Conservation (phyloP, 2,797 vertebrate species). For the Carduelis carduelis region DNA sequence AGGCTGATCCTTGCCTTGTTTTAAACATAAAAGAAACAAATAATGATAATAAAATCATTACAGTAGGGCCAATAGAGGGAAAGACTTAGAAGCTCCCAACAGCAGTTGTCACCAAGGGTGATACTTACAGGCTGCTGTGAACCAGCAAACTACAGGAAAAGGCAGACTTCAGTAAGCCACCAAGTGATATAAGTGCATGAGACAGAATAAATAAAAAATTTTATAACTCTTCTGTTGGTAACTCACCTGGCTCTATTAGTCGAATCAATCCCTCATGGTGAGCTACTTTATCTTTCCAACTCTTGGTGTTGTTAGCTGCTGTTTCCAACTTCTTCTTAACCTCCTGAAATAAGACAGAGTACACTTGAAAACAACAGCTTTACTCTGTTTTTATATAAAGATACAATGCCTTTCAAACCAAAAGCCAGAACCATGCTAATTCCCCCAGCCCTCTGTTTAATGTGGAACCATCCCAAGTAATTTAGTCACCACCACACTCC, state of each 20-base stretch:
- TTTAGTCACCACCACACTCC: fast-evolving
- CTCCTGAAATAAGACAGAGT: conserved; percentile 76
- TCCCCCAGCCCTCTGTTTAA: background rate
- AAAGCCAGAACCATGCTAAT: background rate
- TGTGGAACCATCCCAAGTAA: background rate
- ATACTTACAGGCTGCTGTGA: background rate
- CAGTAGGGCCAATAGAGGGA: background rate
- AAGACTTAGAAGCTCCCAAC: background rate
- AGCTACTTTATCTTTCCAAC: conserved; percentile 96
- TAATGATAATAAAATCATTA: background rate
- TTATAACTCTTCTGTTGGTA: background rate
- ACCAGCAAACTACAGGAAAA: background rate
- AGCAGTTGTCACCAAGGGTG: background rate
- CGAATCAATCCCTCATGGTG: conserved; percentile 92
- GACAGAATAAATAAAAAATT: background rate
- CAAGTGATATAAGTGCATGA: background rate
- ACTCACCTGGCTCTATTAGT: conserved; percentile 91
- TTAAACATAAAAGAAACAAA: background rate
- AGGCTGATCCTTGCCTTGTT: background rate
- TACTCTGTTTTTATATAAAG: background rate
- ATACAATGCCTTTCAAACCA: background rate
- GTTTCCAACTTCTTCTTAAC: conserved; percentile 91
- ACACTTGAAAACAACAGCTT: background rate
- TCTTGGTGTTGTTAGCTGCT: conserved; percentile 88
- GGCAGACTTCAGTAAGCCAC: background rate